Evolutionary conservation across 2,888 invertebrate species (phyloP), one percentile per base, ranked within the genome.

Genomic region (Oasisia sp.): DNA sequence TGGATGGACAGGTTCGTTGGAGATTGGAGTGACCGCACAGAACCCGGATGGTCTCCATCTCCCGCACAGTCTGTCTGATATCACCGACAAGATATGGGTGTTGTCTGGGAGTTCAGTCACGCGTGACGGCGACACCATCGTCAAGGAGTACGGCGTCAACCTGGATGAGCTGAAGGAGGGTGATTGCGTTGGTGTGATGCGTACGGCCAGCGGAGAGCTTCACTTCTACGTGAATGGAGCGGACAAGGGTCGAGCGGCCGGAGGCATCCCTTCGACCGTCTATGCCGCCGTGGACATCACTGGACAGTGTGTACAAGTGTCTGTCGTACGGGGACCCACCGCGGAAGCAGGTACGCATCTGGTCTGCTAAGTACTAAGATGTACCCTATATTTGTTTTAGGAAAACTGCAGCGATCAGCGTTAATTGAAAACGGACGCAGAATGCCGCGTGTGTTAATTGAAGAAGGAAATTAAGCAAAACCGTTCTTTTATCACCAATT

Each of bases 51-150:
- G 97, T 0, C 97, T 99, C 92, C 98, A 98, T 93, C 99, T 99
- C 96, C 99, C 99, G 1, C 98, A 99, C 0, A 99, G 99, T 44
- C 99, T 99, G 98, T 99, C 99, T 0, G 99, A 99, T 95, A 98
- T 99, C 98, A 97, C 98, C 91, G 97, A 98, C 32, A 97, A 96
- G 32, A 96, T 96, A 89, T 99, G 99, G 99, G 97, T 99, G 92
- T 98, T 99, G 98, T 98, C 98, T 4, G 98, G 98, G 44, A 98
- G 97, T 94, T 98, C 98, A 89, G 97, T 99, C 92, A 97, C 98
- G 38, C 98, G 98, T 95, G 98, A 99, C 97, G 98, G 98, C 1
- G 97, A 97, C 45, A 97, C 98, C 0, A 94, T 95, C 92, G 95
- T 95, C 74, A 96, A 96, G 91, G 95, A 96, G 92, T 96, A 96